These are phyloP conservation scores for Desoria tigrina DNA, from an alignment of 2,888 invertebrate species.

Conservation along the genomic window DNA sequence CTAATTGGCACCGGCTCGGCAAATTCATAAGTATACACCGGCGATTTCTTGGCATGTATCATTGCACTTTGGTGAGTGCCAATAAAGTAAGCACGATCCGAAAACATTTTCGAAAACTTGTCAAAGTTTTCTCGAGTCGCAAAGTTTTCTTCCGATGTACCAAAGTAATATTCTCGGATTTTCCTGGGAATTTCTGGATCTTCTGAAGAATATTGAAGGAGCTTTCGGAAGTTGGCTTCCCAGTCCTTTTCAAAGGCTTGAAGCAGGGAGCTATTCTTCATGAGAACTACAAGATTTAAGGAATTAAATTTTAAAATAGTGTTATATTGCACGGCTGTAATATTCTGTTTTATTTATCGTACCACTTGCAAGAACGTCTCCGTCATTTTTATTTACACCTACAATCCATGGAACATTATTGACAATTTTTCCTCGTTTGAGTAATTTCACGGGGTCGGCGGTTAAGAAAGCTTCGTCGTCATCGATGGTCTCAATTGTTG, in stretches of 20 bases:
- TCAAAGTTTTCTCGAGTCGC: conserved; percentile 7
- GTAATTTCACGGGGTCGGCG: conserved; percentile 12
- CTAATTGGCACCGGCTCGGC: not conserved
- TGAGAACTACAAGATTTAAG: not conserved
- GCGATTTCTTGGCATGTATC: conserved; percentile 7
- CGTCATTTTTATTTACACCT: conserved; percentile 32
- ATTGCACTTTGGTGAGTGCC: conserved; percentile 13
- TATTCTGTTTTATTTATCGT: no score
- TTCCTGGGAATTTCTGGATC: conserved; percentile 4
- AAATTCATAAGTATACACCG: conserved; percentile 8
- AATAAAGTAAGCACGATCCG: not conserved
- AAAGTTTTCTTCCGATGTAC: not conserved
- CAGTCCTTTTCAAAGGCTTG: conserved; percentile 8
- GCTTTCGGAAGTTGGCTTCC: conserved; percentile 11
- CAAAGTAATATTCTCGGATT: conserved; percentile 15
- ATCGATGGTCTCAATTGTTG: conserved; percentile 30
- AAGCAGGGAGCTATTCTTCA: conserved; percentile 10
- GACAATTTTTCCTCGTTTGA: conserved; percentile 12
- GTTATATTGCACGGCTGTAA: no score
- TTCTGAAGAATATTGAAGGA: conserved; percentile 9
- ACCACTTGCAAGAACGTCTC: conserved; percentile 3
- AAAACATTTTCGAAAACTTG: conserved; percentile 11
- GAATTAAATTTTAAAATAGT: no score
- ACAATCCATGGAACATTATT: conserved; percentile 42
- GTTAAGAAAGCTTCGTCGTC: conserved; percentile 31